Evolutionary conservation across 2,113 vertebrate species (phyloP), one percentile per base, ranked within the genome.

Genomic region (Brevimyrus niger): DNA sequence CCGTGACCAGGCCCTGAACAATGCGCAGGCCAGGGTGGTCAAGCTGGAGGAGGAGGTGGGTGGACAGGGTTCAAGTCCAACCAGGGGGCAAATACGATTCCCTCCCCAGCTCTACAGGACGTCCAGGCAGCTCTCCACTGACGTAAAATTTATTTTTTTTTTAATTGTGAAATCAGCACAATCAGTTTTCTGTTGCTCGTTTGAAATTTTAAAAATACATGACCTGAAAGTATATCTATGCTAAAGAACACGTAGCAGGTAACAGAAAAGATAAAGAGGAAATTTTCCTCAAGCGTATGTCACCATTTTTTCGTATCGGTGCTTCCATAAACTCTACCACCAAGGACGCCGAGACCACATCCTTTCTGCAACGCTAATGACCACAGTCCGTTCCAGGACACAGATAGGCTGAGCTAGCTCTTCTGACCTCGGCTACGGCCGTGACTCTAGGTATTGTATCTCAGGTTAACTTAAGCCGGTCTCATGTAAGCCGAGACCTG

Each of bases 1-100:
- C 92, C 95, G 98, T 89, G 98, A 99, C 94, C 98, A 99, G 94
- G 98, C 98, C 2, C 92, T 99, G 87, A 99, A 98, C 94, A 99
- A 99, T 0, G 98, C 98, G 35, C 98, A 99, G 93, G 98, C 98
- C 91, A 99, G 99, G 92, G 98, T 99, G 93, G 98, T 99, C 91
- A 99, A 99, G 89, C 94, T 99, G 92, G 98, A 99, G 93, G 98
- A 99, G 92, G 98, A 99, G 97, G 98, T 99, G 94, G 94, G 93
- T n/a, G 31, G 35, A 17, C 9, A 15, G 15, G 31, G n/a, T 90
- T 82, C 11, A 27, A 65, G 61, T 27, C n/a, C 9, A 65, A 11
- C n/a, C 61, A 4, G 9, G 31, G 58, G 3, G 23, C 58, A 11
- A 3, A 27, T 27, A 27, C 3, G 9, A 58, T n/a, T 58, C 55